These are phyloP conservation scores for Myripristis jacobus DNA, from an alignment of 2,797 vertebrate species.

Conservation along the genomic window DNA sequence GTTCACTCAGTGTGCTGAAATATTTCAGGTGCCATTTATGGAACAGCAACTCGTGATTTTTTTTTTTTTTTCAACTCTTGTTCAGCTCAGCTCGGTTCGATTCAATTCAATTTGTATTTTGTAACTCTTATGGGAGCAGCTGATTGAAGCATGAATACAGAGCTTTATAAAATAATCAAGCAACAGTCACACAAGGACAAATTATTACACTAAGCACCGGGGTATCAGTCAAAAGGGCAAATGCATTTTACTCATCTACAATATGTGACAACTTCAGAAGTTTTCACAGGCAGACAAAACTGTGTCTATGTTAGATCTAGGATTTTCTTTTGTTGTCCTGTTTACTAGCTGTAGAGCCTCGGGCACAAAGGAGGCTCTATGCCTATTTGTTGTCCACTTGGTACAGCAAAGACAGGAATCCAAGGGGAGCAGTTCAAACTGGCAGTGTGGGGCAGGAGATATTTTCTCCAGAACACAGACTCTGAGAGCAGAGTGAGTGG, in stretches of 20 bases:
- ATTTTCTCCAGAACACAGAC: slow-evolving; percentile 65
- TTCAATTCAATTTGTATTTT: slow-evolving; percentile 3
- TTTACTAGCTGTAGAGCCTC: slow-evolving; percentile 56
- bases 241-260: no score
- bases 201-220: no score
- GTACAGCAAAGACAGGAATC: slow-evolving; percentile 58
- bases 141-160: slow-evolving; percentile 5
- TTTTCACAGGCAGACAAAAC: slow-evolving; percentile 25
- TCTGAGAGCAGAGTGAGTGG: slow-evolving; percentile 67
- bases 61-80: no score
- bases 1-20: background rate
- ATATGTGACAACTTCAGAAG: no score
- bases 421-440: slow-evolving; percentile 56
- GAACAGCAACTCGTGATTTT: no score
- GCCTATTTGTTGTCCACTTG: slow-evolving; percentile 53
- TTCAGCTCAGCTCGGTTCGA: no score
- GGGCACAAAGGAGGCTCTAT: slow-evolving; percentile 52
- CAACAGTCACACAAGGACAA: slow-evolving; percentile 10
- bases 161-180: slow-evolving; percentile 16
- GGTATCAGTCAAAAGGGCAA: slow-evolving; percentile 1
- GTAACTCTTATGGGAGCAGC: slow-evolving; percentile 12
- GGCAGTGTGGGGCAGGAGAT: slow-evolving; percentile 58
- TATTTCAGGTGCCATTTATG: no score
- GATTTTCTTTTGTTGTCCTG: slow-evolving; percentile 40
- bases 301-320: slow-evolving; percentile 44